Base-by-base conservation (phyloP, 2,797 vertebrate species). In the Garrulus glandarius region DNA sequence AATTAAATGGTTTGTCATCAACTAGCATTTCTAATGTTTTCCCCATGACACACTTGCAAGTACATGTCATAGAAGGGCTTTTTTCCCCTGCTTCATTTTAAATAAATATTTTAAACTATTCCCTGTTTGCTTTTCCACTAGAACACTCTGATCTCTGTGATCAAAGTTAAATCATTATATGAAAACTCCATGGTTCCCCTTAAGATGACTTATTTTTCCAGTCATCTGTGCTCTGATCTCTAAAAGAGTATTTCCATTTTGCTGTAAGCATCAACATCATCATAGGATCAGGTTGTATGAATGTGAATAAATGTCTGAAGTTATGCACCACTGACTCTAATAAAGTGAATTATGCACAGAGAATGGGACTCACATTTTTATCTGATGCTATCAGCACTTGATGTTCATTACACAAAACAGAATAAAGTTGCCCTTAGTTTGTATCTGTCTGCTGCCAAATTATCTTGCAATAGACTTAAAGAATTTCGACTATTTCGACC, bases 1-100 rank as follows among this genome's bases (percentile, higher is more conserved):
- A 97, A 98, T 96, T 97, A 96, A 97, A 95, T 37, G 44, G 50
- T 91, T 96, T 97, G 77, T 92, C 63, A 77, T 88, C 82, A 96
- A 46, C 70, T 89, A 84, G 41, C 68, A 77, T 93, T 97, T 96
- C 70, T 89, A 81, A 94, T 92, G 84, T 50, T 63, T 84, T 88
- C 30, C 46, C 74, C 23, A 3, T 94, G 93, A 91, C 85, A 92
- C 1, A 1, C 67, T 96, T 95, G 47, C 70, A 96, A 94, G 92
- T 91, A 74, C 56, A 92, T 84, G 32, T 90, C 92, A 85, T 64
- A 63, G 71, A 69, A 96, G 61, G 13, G 2, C 7, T 83, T 61
- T 71, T 92, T 75, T 13, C 1, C 30, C 34, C 8, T 20, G 24
- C 60, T 75, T 15, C 19, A 52, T 92, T 87, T 97, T 39, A 94